Base-by-base conservation (phyloP, 2,797 vertebrate species). In the Pristis pectinata region DNA sequence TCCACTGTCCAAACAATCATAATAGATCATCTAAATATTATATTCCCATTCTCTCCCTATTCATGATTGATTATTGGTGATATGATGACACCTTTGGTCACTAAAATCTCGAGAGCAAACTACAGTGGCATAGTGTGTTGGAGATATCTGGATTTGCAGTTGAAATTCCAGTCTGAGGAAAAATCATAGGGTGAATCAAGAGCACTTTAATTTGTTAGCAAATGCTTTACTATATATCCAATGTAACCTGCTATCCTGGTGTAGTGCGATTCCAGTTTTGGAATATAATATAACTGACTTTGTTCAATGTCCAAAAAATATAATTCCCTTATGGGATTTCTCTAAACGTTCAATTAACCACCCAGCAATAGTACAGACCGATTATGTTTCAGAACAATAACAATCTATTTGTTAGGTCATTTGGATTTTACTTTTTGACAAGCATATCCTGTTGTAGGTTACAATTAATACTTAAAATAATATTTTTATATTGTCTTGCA, bases 401-500 rank as follows among this genome's bases (percentile, higher is more conserved):
- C 70, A 72, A 72, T 27, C 70, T 72, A 72, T 72, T 49, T 49
- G 49, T 49, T 49, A 49, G 49, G 49, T 49, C 49, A 74, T 74
- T 15, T 41, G 44, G 44, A 49, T 83, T 80, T 19, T 83, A 80
- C 49, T 53, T 56, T 87, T 89, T 56, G 53, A 15, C 27, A n/a
- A 34, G 15, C 30, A 34, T 89, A 34, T 89, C 27, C 41, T 64
- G 4, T 70, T 70, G 8, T 44, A 85, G 27, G 7, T 93, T 41
- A 64, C 17, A 67, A 37, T 64, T 67, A 22, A 37, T 61, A 24
- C 56, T 56, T 11, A 95, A 76, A 0, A 15, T 95, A 30, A 15
- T 87, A 70, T 22, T 11, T 1, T 64, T 19, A 59, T 61, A 96
- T 53, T 96, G 1, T 96, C 91, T 91, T 41, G 74, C 93, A 98